Conservation (phyloP, 2,888 invertebrate genomes). For the Omphaloscelis lunosa region DNA sequence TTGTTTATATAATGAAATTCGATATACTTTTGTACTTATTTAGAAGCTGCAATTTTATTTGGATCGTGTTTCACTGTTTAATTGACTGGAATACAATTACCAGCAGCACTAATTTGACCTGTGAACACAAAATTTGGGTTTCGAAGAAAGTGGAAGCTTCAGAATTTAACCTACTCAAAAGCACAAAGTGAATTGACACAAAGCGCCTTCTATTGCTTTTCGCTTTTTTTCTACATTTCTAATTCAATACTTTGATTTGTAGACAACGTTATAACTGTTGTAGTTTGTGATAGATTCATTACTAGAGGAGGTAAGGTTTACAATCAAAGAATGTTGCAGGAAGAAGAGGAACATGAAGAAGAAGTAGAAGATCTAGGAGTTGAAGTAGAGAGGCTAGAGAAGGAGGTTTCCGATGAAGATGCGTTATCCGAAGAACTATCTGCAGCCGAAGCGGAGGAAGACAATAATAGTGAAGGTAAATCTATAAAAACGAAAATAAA, state of each 20-base stretch:
- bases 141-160: not conserved
- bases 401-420: slow-evolving; percentile 81
- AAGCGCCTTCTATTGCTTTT: slow-evolving; percentile 1
- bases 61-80: not conserved
- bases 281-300: slow-evolving; percentile 13
- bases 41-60: not conserved
- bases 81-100: slow-evolving; percentile 2
- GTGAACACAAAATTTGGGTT: not conserved
- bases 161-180: not conserved
- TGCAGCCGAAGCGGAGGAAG: slow-evolving; percentile 67
- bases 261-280: slow-evolving; percentile 18
- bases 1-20: not conserved
- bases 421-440: slow-evolving; percentile 75
- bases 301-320: not conserved
- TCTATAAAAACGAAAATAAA: not conserved
- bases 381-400: slow-evolving; percentile 86
- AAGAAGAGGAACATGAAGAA: slow-evolving; percentile 77
- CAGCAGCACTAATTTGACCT: not conserved
- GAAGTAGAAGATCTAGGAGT: slow-evolving; percentile 78
- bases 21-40: not conserved
- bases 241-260: slow-evolving; percentile 41
- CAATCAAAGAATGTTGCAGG: slow-evolving; percentile 40
- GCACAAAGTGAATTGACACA: not conserved
- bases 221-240: slow-evolving; percentile 35
- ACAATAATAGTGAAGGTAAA: slow-evolving; percentile 66